These are phyloP conservation scores for Busseola fusca DNA, from an alignment of 2,888 invertebrate genomes.

Conservation along the genomic window DNA sequence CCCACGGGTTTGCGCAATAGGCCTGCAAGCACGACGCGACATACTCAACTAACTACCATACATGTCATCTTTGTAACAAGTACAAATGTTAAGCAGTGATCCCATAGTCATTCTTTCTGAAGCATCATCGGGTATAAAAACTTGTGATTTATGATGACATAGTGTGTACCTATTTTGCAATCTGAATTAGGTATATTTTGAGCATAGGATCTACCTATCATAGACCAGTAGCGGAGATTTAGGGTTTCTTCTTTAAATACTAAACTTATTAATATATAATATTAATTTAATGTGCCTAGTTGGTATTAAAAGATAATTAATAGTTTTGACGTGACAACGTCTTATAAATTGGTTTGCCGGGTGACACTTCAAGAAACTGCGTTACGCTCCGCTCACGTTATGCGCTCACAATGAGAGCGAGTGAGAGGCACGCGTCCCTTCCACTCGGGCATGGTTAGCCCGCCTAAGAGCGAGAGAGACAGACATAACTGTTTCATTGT, in stretches of 20 bases:
- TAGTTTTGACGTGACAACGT: too few species aligned
- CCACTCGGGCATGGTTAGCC: too few species aligned
- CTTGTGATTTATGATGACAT: constrained; percentile 8
- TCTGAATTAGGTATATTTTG: neutral
- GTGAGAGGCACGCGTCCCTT: too few species aligned
- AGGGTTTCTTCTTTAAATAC: neutral
- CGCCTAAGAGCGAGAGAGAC: too few species aligned
- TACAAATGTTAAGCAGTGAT: constrained; percentile 21
- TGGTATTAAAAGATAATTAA: neutral
- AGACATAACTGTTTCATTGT: too few species aligned
- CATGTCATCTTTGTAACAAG: constrained; percentile 55
- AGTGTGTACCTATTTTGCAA: neutral
- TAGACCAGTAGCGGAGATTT: too few species aligned
- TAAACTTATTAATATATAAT: neutral
- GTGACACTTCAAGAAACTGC: too few species aligned
- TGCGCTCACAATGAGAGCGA: too few species aligned
- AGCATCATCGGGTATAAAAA: constrained; percentile 5
- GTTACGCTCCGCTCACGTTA: too few species aligned
- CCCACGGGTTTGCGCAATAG: constrained; percentile 70
- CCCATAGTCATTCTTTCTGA: constrained; percentile 7
- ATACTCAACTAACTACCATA: constrained; percentile 26
- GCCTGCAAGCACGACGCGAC: constrained; percentile 46
- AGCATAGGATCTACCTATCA: too few species aligned
- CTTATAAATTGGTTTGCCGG: too few species aligned
- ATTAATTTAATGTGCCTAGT: neutral